phyloP scores from a whole-genome alignment of 92 coral and sea anemone species.

The Palythoa heliodiscus region DNA sequence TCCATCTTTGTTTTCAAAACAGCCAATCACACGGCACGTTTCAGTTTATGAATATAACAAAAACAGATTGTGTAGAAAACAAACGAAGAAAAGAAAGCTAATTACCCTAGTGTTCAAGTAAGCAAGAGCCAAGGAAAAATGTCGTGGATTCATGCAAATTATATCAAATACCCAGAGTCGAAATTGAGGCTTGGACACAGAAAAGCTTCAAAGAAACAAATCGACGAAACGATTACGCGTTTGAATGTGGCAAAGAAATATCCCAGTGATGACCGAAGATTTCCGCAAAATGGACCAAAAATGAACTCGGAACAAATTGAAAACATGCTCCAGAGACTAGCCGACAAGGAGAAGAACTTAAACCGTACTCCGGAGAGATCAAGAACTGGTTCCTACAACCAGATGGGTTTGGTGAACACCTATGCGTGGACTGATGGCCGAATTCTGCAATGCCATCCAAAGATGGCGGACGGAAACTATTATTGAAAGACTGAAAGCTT shows the following conservation, averaged over 20 bases:
- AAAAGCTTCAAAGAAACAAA: conserved; percentile 57
- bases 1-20: background rate
- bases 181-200: conserved; percentile 54
- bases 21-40: background rate
- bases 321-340: conserved; percentile 67
- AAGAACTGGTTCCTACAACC: conserved; percentile 58
- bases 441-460: conserved; percentile 46
- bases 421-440: conserved; percentile 83
- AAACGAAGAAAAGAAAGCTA: background rate
- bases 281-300: conserved; percentile 15
- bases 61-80: background rate
- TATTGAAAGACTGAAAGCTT: conserved; percentile 8
- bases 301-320: conserved; percentile 50
- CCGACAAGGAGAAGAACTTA: conserved; percentile 66
- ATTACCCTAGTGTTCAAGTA: background rate
- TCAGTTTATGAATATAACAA: background rate
- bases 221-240: conserved; percentile 73
- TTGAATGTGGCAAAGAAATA: conserved; percentile 48
- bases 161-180: conserved; percentile 59
- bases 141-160: conserved; percentile 75
- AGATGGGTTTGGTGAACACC: conserved; percentile 69
- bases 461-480: conserved; percentile 72
- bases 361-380: conserved; percentile 66
- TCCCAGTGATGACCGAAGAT: background rate
- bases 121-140: conserved; percentile 6